Base-by-base conservation (phyloP, 1,140 invertebrate species). In the Platyscapa corneri region DNA sequence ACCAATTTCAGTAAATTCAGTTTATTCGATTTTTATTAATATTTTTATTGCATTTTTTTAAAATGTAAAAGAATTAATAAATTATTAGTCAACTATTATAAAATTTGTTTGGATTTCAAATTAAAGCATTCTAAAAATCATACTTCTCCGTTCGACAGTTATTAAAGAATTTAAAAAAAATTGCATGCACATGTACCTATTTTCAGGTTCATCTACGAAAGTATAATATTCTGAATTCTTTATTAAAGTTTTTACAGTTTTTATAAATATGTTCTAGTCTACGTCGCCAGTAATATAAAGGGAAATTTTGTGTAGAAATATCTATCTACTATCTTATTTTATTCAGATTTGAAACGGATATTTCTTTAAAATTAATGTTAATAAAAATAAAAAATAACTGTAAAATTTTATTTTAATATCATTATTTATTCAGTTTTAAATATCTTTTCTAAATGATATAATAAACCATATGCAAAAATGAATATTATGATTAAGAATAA, bases 1-100 rank as follows among this genome's bases (percentile, higher is more conserved):
- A 74, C 8, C 70, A 74, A 37, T 74, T 74, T 74, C 20, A 74
- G 42, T 74, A 74, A 42, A 42, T 70, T 42, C 27, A 74, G 42
- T n/a, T 27, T 74, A 42, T 74, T 42, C 39, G 42, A 14, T 74
- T 74, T n/a, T 74, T n/a, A 42, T 74, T 74, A 42, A 74, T 74
- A 10, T 74, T 74, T 42, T 42, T 70, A 72, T 42, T 74, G 37
- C 37, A 42, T 74, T 74, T 74, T 39, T 42, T 60, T 27, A 70
- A 70, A 18, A 74, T 74, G 10, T n/a, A 12, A 3, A 74, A 23
- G 12, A 27, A n/a, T 14, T 3, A 74, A 74, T 42, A 74, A 74
- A 74, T n/a, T 39, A n/a, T 74, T 74, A 42, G 27, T n/a, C 27
- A n/a, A 74, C 8, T 42, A n/a, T 74, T n/a, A n/a, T 37, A 74